Evolutionary conservation across 2,888 invertebrate species (phyloP), one percentile per base, ranked within the genome.

Genomic region (Megamerina dolium): DNA sequence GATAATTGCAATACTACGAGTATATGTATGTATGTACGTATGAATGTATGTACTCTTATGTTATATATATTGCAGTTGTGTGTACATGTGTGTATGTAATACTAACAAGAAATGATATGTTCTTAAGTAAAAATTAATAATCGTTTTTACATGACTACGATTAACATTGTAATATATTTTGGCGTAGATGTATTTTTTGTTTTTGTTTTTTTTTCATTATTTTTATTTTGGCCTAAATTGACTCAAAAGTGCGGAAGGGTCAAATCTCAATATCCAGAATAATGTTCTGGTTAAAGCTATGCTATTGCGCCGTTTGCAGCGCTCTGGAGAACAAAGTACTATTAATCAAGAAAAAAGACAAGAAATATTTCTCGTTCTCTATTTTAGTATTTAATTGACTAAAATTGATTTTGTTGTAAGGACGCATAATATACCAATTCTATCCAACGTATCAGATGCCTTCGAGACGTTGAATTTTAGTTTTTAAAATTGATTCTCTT

Each of bases 381-480:
- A 26, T 41, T 36, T 38, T 43, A 49, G 45, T 50, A 55, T 52
- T 59, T 65, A 65, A 65, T 65, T 65, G 64, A 66, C 64, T 65
- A 62, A 64, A 65, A 66, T 65, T 65, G 66, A 65, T 65, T 63
- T 63, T 59, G 63, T 64, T 61, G 57, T 61, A 65, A 64, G 63
- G 63, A 64, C 63, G 63, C 65, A 60, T 64, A 55, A 49, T 53
- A 49, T n/a, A n/a, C n/a, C n/a, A n/a, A n/a, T n/a, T n/a, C n/a
- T n/a, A n/a, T n/a, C n/a, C n/a, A n/a, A n/a, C n/a, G n/a, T n/a
- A n/a, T n/a, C n/a, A n/a, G n/a, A n/a, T n/a, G n/a, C n/a, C n/a
- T n/a, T n/a, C n/a, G n/a, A n/a, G n/a, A n/a, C n/a, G n/a, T n/a
- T n/a, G n/a, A n/a, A n/a, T n/a, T n/a, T n/a, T n/a, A n/a, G n/a